Percentiles rank a stretch among this genome's conserved stretches.
Conservation (phyloP, 2,113 vertebrate genomes). For the Epinephelus fuscoguttatus region DNA sequence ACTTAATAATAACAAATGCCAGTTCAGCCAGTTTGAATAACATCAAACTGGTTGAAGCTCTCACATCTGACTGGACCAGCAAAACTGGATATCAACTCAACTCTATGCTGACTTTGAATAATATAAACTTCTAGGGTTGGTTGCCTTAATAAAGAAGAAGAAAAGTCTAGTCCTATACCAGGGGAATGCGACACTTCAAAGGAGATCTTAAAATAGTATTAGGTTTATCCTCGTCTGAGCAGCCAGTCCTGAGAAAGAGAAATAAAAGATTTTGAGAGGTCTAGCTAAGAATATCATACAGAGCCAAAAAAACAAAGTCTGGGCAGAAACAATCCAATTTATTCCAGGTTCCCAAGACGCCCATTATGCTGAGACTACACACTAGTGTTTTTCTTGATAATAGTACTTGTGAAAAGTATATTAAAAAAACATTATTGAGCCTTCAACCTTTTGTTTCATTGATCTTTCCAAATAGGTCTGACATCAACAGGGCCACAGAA, state of each 20-base stretch:
- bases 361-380: slow-evolving; percentile 3
- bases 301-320: slow-evolving; percentile 28
- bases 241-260: neutral
- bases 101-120: neutral
- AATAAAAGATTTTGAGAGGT: slow-evolving; percentile 1
- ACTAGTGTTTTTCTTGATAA: neutral
- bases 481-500: neutral
- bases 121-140: neutral
- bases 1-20: too few relatives aligned
- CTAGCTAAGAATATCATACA: slow-evolving; percentile 13
- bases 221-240: neutral
- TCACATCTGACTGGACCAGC: too few relatives aligned
- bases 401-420: neutral
- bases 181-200: neutral
- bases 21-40: too few relatives aligned
- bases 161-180: neutral
- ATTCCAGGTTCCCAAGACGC: neutral
- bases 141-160: neutral
- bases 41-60: too few relatives aligned
- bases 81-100: neutral
- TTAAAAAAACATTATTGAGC: neutral
- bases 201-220: neutral
- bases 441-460: neutral
- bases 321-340: slow-evolving; percentile 4
- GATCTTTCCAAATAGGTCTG: neutral